Percentiles rank a stretch among this genome's conserved stretches.
Conservation (phyloP, 1,140 invertebrate species). For the Fopius arisanus region DNA sequence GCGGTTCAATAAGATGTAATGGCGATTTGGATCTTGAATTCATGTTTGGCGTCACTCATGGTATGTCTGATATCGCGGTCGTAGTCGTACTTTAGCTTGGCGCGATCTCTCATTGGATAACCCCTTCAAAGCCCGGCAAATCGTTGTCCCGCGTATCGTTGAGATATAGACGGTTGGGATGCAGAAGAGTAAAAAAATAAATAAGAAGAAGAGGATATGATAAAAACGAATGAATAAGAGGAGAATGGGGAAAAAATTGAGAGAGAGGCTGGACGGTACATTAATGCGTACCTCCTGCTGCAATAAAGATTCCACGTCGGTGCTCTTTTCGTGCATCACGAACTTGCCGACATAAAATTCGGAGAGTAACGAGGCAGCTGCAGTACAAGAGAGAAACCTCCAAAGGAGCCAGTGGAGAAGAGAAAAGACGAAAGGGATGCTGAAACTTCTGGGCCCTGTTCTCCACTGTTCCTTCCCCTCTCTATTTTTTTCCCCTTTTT, state of each 20-base stretch:
- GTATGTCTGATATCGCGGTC: not conserved
- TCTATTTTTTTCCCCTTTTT: constrained; percentile 42
- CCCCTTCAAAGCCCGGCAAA: not conserved
- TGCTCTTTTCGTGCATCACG: constrained; percentile 23
- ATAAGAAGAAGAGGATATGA: no score
- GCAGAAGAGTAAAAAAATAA: constrained; percentile 16
- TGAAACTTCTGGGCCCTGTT: constrained; percentile 46
- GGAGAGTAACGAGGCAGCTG: constrained; percentile 32
- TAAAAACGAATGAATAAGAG: constrained; percentile 30
- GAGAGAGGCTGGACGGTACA: constrained; percentile 11
- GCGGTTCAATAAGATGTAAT: no score
- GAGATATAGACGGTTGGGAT: not conserved
- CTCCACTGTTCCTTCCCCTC: constrained; percentile 56
- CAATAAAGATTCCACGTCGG: constrained; percentile 24
- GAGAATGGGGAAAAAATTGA: constrained; percentile 26
- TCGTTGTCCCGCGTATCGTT: not conserved
- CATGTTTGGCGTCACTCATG: constrained; percentile 24
- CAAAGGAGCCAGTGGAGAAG: not conserved
- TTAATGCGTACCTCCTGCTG: constrained; percentile 23
- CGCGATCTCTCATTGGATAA: constrained; percentile 23
- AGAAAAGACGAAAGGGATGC: constrained; percentile 32
- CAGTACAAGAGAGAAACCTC: constrained; percentile 9
- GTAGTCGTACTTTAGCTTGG: constrained; percentile 22
- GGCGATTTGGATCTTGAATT: constrained; percentile 16
- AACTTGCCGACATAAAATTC: constrained; percentile 25